Evolutionary conservation across 2,797 vertebrate genomes (phyloP).

Genomic region (Martes flavigula): DNA sequence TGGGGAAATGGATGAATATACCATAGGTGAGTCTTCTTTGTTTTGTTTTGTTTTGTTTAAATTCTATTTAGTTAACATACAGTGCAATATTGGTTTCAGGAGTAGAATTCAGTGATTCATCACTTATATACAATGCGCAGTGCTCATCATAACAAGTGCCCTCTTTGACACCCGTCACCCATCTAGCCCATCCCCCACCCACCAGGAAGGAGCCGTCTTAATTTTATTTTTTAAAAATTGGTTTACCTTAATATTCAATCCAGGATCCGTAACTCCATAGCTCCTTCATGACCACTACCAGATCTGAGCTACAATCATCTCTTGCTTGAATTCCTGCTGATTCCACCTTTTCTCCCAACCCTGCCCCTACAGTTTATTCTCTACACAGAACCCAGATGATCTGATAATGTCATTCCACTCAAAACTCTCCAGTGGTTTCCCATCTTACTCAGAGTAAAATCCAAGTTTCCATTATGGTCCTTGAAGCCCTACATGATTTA

Average conservation of each 20-base stretch:
- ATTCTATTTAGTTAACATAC: not conserved
- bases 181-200: not conserved
- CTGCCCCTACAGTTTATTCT: not conserved
- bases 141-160: not conserved
- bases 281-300: not conserved
- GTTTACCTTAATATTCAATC: not conserved
- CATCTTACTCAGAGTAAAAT: constrained; percentile 10
- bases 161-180: not conserved
- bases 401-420: not conserved
- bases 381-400: not conserved
- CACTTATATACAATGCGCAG: not conserved
- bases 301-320: not conserved
- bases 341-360: not conserved
- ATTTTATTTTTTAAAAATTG: not conserved
- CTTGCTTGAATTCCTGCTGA: not conserved
- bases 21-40: not conserved
- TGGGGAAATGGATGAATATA: not conserved
- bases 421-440: not conserved
- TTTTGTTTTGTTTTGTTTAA: not conserved
- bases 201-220: not conserved
- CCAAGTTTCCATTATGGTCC: not conserved
- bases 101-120: not conserved
- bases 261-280: not conserved
- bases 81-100: not conserved
- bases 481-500: not conserved